These are phyloP conservation scores for Tromatobia lineatoria DNA, from an alignment of 2,888 invertebrate genomes.

Conservation along the genomic window DNA sequence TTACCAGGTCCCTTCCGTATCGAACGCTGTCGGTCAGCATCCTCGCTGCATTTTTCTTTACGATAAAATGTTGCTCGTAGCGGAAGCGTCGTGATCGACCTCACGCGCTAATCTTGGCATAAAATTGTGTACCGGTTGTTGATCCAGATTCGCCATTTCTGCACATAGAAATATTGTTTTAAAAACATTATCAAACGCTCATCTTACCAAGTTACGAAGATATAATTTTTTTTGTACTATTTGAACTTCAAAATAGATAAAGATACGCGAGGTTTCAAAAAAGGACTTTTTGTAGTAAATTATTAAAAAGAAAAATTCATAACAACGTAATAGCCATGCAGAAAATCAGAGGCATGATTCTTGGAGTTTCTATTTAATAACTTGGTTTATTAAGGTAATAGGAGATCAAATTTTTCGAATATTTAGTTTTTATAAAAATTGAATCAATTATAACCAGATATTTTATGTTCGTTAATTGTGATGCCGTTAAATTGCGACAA, in stretches of 20 bases:
- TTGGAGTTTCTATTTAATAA: no score
- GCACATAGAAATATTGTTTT: not conserved
- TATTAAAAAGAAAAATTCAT: no score
- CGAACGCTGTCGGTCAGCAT: slow-evolving; percentile 43
- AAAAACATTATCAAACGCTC: not conserved
- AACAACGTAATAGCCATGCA: no score
- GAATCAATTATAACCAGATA: no score
- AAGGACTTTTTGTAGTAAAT: no score
- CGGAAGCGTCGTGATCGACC: slow-evolving; percentile 74
- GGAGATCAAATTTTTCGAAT: no score
- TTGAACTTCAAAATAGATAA: not conserved
- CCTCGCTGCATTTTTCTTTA: slow-evolving; percentile 28
- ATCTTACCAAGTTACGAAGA: not conserved
- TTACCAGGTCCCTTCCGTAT: slow-evolving; percentile 46
- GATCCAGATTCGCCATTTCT: slow-evolving; percentile 72
- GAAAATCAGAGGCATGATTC: no score
- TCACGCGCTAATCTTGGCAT: slow-evolving; percentile 82
- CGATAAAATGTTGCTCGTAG: slow-evolving; percentile 49
- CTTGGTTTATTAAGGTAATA: no score
- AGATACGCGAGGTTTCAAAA: no score
- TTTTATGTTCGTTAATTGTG: no score
- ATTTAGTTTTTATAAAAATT: no score
- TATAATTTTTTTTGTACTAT: not conserved
- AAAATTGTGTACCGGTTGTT: slow-evolving; percentile 76
- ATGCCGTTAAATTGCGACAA: not conserved